These are phyloP conservation scores for Marisa cornuarietis DNA, from an alignment of 1,140 invertebrate genomes.

Conservation along the genomic window DNA sequence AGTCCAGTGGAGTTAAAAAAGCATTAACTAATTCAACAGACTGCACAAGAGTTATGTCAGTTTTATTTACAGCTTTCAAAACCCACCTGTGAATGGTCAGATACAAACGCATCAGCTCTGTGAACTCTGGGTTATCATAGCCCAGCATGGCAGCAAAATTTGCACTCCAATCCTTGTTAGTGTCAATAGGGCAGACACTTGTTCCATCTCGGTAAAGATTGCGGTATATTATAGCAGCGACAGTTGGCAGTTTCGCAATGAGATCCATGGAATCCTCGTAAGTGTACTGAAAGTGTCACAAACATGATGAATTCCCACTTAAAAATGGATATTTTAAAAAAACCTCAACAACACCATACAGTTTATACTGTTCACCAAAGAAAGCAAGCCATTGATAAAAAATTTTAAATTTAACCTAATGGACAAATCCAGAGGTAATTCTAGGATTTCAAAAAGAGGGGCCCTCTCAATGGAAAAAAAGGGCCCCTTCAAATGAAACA, in stretches of 20 bases:
- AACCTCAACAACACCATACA: neutral
- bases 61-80: neutral
- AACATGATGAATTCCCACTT: neutral
- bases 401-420: too few species aligned
- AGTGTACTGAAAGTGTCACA: slow-evolving; percentile 68
- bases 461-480: too few species aligned
- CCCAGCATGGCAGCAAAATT: slow-evolving; percentile 95
- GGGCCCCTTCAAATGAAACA: too few species aligned
- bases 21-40: too few species aligned
- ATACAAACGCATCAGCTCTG: slow-evolving; percentile 93
- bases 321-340: neutral
- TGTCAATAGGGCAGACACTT: slow-evolving; percentile 86
- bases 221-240: slow-evolving; percentile 94
- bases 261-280: slow-evolving; percentile 97
- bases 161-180: slow-evolving; percentile 90
- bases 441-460: too few species aligned
- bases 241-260: slow-evolving; percentile 93
- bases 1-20: too few species aligned
- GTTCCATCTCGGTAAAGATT: slow-evolving; percentile 89
- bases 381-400: too few species aligned
- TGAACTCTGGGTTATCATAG: slow-evolving; percentile 86
- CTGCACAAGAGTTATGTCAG: too few species aligned
- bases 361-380: too few species aligned
- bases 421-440: too few species aligned
- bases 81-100: slow-evolving; percentile 86